Conservation (phyloP, 2,888 invertebrate genomes). For the Caprella mutica region DNA sequence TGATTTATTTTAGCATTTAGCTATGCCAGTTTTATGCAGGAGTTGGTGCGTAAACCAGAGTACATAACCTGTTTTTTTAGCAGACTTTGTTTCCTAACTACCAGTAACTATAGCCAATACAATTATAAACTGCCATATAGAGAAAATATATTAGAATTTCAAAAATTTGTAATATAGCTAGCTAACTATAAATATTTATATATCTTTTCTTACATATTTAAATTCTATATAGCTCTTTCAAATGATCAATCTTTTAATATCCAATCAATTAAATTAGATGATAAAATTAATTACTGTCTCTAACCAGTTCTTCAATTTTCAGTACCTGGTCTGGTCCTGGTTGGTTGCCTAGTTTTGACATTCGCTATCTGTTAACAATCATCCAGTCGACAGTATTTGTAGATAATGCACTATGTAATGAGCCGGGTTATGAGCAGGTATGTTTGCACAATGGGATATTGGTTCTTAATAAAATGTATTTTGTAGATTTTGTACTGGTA, state of each 20-base stretch:
- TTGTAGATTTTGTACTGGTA: no score
- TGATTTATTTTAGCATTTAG: no score
- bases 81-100: no score
- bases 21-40: no score
- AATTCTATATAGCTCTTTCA: background rate
- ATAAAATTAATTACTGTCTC: background rate
- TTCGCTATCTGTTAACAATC: conserved; percentile 47
- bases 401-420: conserved; percentile 53
- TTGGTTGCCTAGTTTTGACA: conserved; percentile 49
- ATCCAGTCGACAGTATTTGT: conserved; percentile 52
- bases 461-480: no score
- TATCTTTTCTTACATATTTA: background rate
- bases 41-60: no score
- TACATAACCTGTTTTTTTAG: no score
- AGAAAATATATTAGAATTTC: conserved; percentile 1
- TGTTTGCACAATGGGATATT: no score
- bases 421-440: conserved; percentile 50
- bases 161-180: background rate
- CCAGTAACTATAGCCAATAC: no score
- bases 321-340: conserved; percentile 50
- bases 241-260: background rate
- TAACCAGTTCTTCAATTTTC: background rate
- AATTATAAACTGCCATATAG: no score
- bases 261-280: background rate
- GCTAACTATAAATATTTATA: conserved; percentile 2